Evolutionary conservation across 2,113 vertebrate genomes (phyloP).

Genomic region (Diglossa brunneiventris): DNA sequence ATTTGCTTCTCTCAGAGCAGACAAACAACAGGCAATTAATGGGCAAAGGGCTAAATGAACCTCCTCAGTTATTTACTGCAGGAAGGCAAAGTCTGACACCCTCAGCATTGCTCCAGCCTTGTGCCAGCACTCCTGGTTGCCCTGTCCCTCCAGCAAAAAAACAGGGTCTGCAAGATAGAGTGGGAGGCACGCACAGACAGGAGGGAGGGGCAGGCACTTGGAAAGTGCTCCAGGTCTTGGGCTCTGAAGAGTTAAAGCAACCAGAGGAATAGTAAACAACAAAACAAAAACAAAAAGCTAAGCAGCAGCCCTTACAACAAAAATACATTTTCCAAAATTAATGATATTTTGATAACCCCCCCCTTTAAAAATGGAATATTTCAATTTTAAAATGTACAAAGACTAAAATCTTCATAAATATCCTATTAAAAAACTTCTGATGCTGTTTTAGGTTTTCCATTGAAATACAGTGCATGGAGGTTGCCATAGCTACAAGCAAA

Average conservation of each 20-base stretch:
- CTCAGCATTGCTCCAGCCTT: background rate
- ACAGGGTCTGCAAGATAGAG: background rate
- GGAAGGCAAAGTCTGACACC: background rate
- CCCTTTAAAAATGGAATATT: slow-evolving; percentile 15
- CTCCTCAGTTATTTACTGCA: background rate
- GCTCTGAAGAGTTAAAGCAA: background rate
- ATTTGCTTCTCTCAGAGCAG: background rate
- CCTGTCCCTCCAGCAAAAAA: background rate
- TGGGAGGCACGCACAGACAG: background rate
- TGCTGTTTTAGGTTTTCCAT: slow-evolving; percentile 54
- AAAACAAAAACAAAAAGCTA: background rate
- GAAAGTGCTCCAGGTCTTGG: background rate
- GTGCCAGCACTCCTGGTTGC: background rate
- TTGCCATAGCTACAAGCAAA: slow-evolving; percentile 68
- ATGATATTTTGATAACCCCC: slow-evolving; percentile 21
- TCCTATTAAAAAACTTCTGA: slow-evolving; percentile 62
- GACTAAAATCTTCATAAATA: slow-evolving; percentile 47
- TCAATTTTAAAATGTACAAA: slow-evolving; percentile 47
- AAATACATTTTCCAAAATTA: slow-evolving; percentile 17
- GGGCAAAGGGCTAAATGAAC: background rate
- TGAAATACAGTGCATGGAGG: slow-evolving; percentile 62
- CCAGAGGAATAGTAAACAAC: background rate
- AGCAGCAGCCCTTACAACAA: background rate
- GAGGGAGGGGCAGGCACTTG: background rate
- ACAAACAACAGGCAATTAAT: background rate